Conservation (phyloP, 2,113 vertebrate species). For the Jaculus jaculus region DNA sequence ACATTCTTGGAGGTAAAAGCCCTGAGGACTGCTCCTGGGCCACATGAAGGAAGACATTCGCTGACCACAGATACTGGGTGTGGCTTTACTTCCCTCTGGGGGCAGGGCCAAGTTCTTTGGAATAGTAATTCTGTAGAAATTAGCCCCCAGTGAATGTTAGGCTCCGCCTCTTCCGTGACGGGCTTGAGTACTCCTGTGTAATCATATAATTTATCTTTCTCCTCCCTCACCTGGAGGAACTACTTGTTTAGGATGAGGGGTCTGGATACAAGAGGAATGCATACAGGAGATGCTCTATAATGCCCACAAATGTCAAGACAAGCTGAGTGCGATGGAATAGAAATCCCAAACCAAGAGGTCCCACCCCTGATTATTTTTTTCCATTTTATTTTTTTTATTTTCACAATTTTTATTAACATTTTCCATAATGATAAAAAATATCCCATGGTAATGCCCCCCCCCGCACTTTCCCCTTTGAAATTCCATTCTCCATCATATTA, state of each 20-base stretch:
- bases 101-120: background rate
- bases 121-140: background rate
- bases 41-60: background rate
- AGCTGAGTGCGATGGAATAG: background rate
- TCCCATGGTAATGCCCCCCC: too few relatives aligned
- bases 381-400: too few relatives aligned
- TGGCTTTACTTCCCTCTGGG: background rate
- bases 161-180: background rate
- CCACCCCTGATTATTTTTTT: too few relatives aligned
- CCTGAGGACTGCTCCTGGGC: background rate
- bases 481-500: too few relatives aligned
- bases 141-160: background rate
- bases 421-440: too few relatives aligned
- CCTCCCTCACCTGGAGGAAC: background rate
- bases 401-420: too few relatives aligned
- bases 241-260: background rate
- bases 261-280: background rate
- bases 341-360: background rate
- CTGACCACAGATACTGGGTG: background rate
- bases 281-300: constrained; percentile 6
- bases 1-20: background rate
- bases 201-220: background rate
- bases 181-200: background rate
- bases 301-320: background rate
- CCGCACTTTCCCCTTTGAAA: too few relatives aligned